Base-by-base conservation (phyloP, 2,888 invertebrate genomes). In the Catonia carolina region DNA sequence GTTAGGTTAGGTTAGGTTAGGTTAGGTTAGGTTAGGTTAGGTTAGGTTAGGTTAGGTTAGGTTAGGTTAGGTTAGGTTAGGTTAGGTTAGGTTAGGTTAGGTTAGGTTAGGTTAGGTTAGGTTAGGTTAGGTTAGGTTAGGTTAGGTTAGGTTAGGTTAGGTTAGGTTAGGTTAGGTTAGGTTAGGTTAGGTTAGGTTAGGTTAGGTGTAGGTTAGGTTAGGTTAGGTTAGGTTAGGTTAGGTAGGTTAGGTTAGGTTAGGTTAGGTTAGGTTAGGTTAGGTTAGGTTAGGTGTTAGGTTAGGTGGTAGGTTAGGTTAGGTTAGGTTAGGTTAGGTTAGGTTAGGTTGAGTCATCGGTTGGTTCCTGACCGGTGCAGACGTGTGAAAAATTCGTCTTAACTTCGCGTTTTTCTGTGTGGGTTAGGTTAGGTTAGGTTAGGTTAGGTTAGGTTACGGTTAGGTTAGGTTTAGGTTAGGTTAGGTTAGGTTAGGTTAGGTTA, bases 251-350 rank as follows among this genome's bases (percentile, higher is more conserved):
- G n/a, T n/a, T 67, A 63, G 66, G 68, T 69, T 68, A 66, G 69
- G 68, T 69, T 68, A 66, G 69, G 69, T 69, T 67, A 67, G 69
- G 68, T 67, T 66, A 61, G 20, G 66, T 67, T 66, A 66, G 64
- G n/a, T n/a, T n/a, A n/a, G n/a, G n/a, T n/a, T n/a, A n/a, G n/a
- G n/a, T n/a, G n/a, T n/a, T n/a, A n/a, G 67, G 68, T 68, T 67
- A 65, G 67, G 67, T 68, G 68, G 68, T 68, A 66, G 69, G 69
- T 69, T 67, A 67, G 69, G 68, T 67, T 66, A 61, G 52, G 52
- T 52, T 37, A 52, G 52, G 52, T 52, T 18, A 52, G 67, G 67
- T 67, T 66, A 64, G 66, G 67, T 69, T 67, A 66, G 67, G 67
- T 69, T 67, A 67, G 67, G n/a, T n/a, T n/a, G n/a, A n/a, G n/a